A percentile compares a stretch with the other conserved stretches of the same genome.
Evolutionary conservation across 2,797 vertebrate genomes (phyloP).

Genomic region (Pangasius mekongensis): DNA sequence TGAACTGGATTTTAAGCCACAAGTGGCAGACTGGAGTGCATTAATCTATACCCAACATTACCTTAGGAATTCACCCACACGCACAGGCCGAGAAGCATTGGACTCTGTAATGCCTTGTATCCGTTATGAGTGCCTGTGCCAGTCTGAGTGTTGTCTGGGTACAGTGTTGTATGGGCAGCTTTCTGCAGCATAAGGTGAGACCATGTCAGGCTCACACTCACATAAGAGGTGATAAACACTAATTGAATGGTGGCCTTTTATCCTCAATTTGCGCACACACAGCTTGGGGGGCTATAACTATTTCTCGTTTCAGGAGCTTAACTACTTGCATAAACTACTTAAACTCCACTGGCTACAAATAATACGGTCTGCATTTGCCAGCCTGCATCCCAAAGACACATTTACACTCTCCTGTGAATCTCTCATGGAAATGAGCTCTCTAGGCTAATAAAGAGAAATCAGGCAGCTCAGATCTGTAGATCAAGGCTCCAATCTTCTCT

Average conservation of each 20-base stretch:
- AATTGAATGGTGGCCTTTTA: constrained; percentile 13
- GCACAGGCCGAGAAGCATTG: constrained; percentile 15
- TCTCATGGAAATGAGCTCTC: constrained; percentile 12
- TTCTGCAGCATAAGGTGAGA: background rate
- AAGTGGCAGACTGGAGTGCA: constrained; percentile 37
- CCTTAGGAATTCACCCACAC: constrained; percentile 20
- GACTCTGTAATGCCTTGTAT: background rate
- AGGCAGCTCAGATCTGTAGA: constrained; percentile 25
- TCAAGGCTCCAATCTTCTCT: constrained; percentile 27
- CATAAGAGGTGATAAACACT: constrained; percentile 18
- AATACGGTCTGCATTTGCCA: background rate
- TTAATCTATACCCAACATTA: constrained; percentile 25
- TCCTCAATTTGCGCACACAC: constrained; percentile 3
- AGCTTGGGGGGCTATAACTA: constrained; percentile 20
- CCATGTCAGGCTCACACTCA: constrained; percentile 21
- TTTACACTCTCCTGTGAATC: constrained; percentile 23
- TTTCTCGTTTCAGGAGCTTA: constrained; percentile 28
- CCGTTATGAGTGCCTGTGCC: background rate
- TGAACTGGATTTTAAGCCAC: constrained; percentile 28
- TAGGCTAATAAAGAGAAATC: constrained; percentile 34
- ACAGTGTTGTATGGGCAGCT: background rate
- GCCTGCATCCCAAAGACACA: constrained; percentile 6
- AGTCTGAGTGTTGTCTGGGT: background rate
- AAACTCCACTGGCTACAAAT: constrained; percentile 24
- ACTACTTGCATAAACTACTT: constrained; percentile 39